Percentiles rank a stretch among this genome's conserved stretches.
Conservation (phyloP, 2,113 vertebrate genomes). For the Ageneiosus marmoratus region DNA sequence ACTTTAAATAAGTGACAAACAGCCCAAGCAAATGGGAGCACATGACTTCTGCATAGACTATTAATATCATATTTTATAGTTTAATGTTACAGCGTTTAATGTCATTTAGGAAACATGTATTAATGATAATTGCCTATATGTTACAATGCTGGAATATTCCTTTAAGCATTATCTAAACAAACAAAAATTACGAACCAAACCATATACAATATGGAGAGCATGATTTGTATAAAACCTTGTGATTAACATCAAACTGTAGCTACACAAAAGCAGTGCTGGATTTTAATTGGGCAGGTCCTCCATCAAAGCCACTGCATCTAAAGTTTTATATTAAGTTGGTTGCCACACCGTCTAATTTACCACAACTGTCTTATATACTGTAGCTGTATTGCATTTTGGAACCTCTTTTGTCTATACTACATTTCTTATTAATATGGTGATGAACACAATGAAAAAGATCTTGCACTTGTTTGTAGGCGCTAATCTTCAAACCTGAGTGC, state of each 20-base stretch:
- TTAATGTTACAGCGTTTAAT: background rate
- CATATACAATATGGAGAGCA: background rate
- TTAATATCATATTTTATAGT: background rate
- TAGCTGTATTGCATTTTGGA: background rate
- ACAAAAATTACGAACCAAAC: background rate
- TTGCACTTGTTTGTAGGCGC: background rate
- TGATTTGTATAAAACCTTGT: background rate
- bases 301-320: background rate
- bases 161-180: background rate
- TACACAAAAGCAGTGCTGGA: background rate
- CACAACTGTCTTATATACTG: background rate
- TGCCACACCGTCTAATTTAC: background rate
- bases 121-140: background rate
- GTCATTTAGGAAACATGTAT: background rate
- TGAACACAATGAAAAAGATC: background rate
- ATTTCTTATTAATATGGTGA: background rate
- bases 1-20: conserved; percentile 19
- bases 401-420: background rate
- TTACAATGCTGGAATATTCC: background rate
- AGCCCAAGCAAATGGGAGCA: background rate
- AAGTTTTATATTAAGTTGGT: background rate
- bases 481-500: background rate
- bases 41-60: background rate
- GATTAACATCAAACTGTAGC: background rate
- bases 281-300: background rate